Base-by-base conservation (phyloP, 2,888 invertebrate genomes). In the Cryptosula pallasiana region DNA sequence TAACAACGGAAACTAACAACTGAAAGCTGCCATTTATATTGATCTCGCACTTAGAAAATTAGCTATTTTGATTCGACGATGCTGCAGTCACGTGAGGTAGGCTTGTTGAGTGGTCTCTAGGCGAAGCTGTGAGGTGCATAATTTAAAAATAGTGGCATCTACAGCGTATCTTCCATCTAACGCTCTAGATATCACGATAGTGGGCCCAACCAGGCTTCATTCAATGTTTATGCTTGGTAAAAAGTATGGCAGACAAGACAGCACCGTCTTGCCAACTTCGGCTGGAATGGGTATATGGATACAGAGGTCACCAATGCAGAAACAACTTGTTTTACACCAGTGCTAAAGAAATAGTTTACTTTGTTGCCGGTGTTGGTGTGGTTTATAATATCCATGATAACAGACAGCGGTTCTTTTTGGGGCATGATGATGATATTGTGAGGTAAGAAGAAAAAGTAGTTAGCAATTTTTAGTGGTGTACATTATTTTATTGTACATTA, bases 221-320 rank as follows among this genome's bases (percentile, higher is more conserved):
- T 69, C 3, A 2, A n/a, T 5, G 69, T 25, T 5, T 13, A 27
- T 5, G 5, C 20, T 58, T 58, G 20, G 29, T 27, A 29, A 58
- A 45, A 20, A 13, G 9, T 23, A 73, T 73, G 73, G 55, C 55
- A 2, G 57, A 72, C 54, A 73, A 73, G 36, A 71, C 80, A 69
- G 83, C 83, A 69, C 85, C 85, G 1, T 77, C 78, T 27, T 78
- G 81, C 16, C 81, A 82, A 72, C 78, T 85, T 20, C 78, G 82
- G 27, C 76, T 86, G 72, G 84, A 84, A 73, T 86, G 86, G 86
- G 84, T 86, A 9, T 86, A 85, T 74, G 86, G 86, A 1, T 86
- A 86, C 76, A 78, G 85, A 71, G 84, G 85, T 1, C 85, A 85
- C 71, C 83, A 84, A 69, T 85, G 85, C 76, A 78, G 84, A 63